Evolutionary conservation across 2,797 vertebrate genomes (phyloP), one percentile per base, ranked within the genome.

Genomic region (Spea hammondii): DNA sequence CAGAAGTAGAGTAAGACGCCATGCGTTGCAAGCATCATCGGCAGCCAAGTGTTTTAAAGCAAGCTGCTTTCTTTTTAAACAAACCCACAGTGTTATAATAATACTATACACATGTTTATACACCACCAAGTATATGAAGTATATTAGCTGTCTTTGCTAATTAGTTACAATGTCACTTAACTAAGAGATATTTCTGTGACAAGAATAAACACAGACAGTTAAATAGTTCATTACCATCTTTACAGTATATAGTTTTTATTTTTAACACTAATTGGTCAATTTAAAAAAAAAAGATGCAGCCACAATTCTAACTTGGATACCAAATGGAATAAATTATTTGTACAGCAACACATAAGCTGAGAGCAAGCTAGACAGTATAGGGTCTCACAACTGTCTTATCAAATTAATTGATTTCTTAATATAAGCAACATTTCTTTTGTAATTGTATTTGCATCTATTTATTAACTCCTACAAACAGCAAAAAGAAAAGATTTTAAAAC

Each of bases 21-120:
- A 78, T 80, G 74, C 62, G n/a, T 67, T 72, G 50, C 60, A 62
- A 64, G 66, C 65, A 11, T n/a, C 65, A 48, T 6, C 14, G 53
- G 53, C 55, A 82, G 74, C 64, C 57, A 64, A 77, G 14, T 13
- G 55, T 32, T 73, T 67, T 72, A 77, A 77, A 82, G 74, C 74
- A 73, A 77, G 65, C 70, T 74, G 55, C 64, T 44, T 53, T 49
- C 48, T 77, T 55, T 73, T 53, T 14, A 50, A 80, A 66, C 17
- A 54, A 54, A 45, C 64, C 17, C 72, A 60, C 32, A 69, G 53
- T 44, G 7, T 64, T 55, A n/a, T 14, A 81, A 64, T 78, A 69
- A 81, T 75, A 50, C 74, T 59, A 66, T 44, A 50, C 13, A 59
- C 32, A 65, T 49, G 11, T 72, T n/a, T 12, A 44, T 9, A 60